Percentiles rank a stretch among this genome's conserved stretches.
These are phyloP conservation scores for Horisme vitalbata DNA, from an alignment of 2,888 invertebrate genomes.

Conservation along the genomic window DNA sequence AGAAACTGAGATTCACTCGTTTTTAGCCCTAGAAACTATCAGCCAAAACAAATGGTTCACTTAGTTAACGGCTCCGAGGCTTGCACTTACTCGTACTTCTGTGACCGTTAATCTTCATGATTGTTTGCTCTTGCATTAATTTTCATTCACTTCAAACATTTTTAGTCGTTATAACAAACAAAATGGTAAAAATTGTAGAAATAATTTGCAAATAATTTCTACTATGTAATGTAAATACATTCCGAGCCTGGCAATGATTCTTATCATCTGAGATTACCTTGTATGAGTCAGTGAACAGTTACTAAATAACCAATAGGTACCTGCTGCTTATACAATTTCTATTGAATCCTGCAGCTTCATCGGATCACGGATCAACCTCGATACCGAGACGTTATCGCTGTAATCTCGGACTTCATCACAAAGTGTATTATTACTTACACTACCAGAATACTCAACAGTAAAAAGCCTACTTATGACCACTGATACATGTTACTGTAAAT, in stretches of 20 bases:
- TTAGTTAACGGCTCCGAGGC: slow-evolving; percentile 31
- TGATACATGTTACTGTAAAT: slow-evolving; percentile 67
- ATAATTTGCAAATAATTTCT: slow-evolving; percentile 5
- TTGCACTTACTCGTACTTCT: slow-evolving; percentile 19
- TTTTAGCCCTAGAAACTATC: slow-evolving; percentile 34
- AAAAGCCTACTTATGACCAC: slow-evolving; percentile 55
- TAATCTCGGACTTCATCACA: slow-evolving; percentile 40
- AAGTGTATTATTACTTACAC: slow-evolving; percentile 42
- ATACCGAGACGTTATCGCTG: slow-evolving; percentile 40
- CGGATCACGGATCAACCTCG: slow-evolving; percentile 31
- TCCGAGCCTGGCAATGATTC: slow-evolving; percentile 18
- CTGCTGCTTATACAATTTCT: slow-evolving; percentile 35
- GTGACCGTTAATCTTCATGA: slow-evolving; percentile 25
- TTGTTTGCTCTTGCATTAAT: slow-evolving; percentile 7
- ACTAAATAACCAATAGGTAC: slow-evolving; percentile 37
- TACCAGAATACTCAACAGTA: slow-evolving; percentile 46
- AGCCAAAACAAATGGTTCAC: slow-evolving; percentile 39
- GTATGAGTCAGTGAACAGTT: slow-evolving; percentile 34
- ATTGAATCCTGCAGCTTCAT: slow-evolving; percentile 22
- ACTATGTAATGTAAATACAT: no score
- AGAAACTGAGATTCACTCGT: slow-evolving; percentile 27
- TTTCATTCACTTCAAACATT: slow-evolving; percentile 1
- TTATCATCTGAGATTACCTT: slow-evolving; percentile 12
- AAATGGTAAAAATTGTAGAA: slow-evolving; percentile 1
- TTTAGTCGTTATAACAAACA: no score